A percentile compares a stretch with the other conserved stretches of the same genome.
Evolutionary conservation across 2,888 invertebrate species (phyloP).

Genomic region (Trichopoda pennipes): DNA sequence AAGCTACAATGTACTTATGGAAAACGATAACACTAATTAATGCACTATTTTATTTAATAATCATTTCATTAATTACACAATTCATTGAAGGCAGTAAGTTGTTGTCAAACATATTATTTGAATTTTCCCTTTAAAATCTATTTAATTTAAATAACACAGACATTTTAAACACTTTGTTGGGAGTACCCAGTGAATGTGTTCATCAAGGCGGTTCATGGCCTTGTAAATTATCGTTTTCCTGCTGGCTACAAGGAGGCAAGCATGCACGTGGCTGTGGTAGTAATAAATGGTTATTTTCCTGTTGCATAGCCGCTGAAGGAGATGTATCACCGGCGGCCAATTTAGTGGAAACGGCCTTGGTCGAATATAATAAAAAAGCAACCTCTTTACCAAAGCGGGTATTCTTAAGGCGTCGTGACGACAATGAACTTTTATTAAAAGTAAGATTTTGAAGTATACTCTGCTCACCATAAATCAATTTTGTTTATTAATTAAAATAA

Average conservation of each 20-base stretch:
- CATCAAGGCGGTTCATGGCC: conserved; percentile 84
- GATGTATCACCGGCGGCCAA: conserved; percentile 74
- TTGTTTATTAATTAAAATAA: background rate
- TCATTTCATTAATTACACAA: conserved; percentile 24
- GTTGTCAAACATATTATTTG: background rate
- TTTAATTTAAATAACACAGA: conserved; percentile 69
- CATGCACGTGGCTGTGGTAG: conserved; percentile 86
- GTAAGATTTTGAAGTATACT: conserved; percentile 69
- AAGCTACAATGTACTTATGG: conserved; percentile 61
- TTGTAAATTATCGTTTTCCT: conserved; percentile 87
- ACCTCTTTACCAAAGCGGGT: conserved; percentile 77
- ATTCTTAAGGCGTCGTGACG: conserved; percentile 78
- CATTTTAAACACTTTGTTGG: conserved; percentile 78
- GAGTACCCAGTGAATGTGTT: conserved; percentile 79
- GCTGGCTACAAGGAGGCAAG: conserved; percentile 88
- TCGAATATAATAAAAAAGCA: conserved; percentile 75
- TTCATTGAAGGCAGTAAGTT: conserved; percentile 57
- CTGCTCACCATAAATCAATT: too few relatives aligned
- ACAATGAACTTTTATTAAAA: conserved; percentile 76
- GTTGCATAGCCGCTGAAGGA: conserved; percentile 83
- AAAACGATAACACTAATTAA: conserved; percentile 42
- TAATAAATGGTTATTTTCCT: conserved; percentile 87
- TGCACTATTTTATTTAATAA: conserved; percentile 39
- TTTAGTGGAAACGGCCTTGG: conserved; percentile 71
- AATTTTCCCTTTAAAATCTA: background rate